phyloP scores from a whole-genome alignment of 2,113 vertebrate genomes.

The Morone chrysops region DNA sequence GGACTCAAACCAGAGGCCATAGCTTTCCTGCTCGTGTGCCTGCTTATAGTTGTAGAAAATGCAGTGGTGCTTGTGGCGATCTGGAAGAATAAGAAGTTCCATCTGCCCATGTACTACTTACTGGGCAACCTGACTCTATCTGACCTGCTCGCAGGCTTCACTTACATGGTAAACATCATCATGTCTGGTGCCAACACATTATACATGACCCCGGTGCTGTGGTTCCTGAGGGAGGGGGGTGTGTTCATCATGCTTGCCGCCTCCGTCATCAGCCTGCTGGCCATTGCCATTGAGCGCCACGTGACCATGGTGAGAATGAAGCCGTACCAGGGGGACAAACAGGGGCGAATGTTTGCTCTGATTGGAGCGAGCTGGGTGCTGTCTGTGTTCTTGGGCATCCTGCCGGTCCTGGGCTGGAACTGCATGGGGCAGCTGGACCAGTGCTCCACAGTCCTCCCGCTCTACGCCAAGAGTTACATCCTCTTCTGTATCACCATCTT shows the following conservation, averaged over 20 bases:
- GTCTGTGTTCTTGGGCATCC: conserved; percentile 86
- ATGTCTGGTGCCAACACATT: conserved; percentile 90
- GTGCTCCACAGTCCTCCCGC: conserved; percentile 92
- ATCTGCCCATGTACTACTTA: conserved; percentile 92
- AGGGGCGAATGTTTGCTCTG: conserved; percentile 86
- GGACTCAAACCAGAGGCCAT: conserved; percentile 86
- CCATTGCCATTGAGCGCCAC: conserved; percentile 92
- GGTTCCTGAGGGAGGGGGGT: conserved; percentile 90
- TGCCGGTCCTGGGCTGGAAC: conserved; percentile 92
- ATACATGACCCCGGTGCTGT: conserved; percentile 87
- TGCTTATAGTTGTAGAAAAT: conserved; percentile 90
- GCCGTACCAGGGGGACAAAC: conserved; percentile 85
- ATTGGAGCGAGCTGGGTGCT: conserved; percentile 88
- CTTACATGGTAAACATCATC: conserved; percentile 91
- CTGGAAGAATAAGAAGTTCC: conserved; percentile 92
- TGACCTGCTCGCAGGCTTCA: conserved; percentile 90
- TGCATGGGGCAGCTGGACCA: conserved; percentile 84
- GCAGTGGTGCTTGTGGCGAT: conserved; percentile 89
- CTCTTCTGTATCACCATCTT: conserved; percentile 90
- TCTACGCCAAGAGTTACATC: conserved; percentile 91
- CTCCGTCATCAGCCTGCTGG: conserved; percentile 90
- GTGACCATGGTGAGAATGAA: conserved; percentile 91
- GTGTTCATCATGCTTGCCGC: conserved; percentile 92
- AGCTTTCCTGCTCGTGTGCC: conserved; percentile 88
- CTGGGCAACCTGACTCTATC: conserved; percentile 92